phyloP scores from a whole-genome alignment of 2,797 vertebrate species.

The Phrynocephalus vlangalii region DNA sequence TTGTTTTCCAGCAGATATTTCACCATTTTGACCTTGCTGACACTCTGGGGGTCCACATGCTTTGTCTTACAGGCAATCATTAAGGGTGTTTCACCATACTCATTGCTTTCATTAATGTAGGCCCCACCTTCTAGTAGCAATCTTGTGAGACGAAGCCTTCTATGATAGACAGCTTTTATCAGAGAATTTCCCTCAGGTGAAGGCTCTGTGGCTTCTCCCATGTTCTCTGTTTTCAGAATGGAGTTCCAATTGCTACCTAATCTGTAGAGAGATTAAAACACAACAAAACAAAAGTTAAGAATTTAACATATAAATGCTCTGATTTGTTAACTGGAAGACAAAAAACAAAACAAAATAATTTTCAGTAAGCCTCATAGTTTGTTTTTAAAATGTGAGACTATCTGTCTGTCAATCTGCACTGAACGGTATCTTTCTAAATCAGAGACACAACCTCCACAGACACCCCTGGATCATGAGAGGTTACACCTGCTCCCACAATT shows the following conservation, averaged over 20 bases:
- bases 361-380: neutral
- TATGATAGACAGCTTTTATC: constrained; percentile 89
- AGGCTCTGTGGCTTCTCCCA: constrained; percentile 73
- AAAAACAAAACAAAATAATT: neutral
- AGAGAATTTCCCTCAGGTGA: constrained; percentile 86
- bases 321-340: neutral
- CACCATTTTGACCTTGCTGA: constrained; percentile 87
- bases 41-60: constrained; percentile 86
- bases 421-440: no score
- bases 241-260: constrained; percentile 26
- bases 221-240: constrained; percentile 40
- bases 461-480: no score
- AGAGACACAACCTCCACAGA: no score
- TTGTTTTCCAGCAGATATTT: constrained; percentile 91
- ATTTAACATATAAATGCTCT: neutral
- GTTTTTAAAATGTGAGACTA: neutral
- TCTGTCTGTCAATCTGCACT: neutral
- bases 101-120: constrained; percentile 93
- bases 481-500: no score
- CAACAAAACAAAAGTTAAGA: constrained; percentile 28
- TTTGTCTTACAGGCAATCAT: constrained; percentile 91
- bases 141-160: constrained; percentile 90
- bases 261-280: constrained; percentile 9
- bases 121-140: constrained; percentile 91
- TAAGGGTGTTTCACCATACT: constrained; percentile 88